Evolutionary conservation across 2,888 invertebrate species (phyloP).

Genomic region (Augochlorella aurata): DNA sequence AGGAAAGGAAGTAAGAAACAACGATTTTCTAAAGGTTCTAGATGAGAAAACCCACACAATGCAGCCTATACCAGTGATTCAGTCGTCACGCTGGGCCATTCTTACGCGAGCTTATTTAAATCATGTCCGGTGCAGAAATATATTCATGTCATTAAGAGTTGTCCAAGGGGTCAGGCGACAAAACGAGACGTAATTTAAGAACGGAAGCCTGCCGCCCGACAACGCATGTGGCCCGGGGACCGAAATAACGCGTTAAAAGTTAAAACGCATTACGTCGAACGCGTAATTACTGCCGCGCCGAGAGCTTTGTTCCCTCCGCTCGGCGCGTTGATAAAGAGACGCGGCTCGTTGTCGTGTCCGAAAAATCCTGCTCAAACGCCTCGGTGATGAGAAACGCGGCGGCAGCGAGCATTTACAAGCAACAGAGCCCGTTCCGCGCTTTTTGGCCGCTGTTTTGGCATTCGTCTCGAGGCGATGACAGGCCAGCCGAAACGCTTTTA

Average conservation of each 20-base stretch:
- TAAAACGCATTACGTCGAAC: conserved; percentile 42
- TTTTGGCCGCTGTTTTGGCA: conserved; percentile 30
- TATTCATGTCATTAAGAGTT: not conserved
- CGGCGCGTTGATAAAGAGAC: conserved; percentile 1
- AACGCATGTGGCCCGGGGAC: conserved; percentile 11
- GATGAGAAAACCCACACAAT: not conserved
- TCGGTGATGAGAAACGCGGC: not conserved
- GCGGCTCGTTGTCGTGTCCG: not conserved
- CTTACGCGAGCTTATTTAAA: conserved; percentile 12
- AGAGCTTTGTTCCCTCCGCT: conserved; percentile 26
- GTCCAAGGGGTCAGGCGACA: not conserved
- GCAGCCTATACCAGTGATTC: not conserved
- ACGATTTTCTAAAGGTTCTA: no score
- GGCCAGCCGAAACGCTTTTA: conserved; percentile 49
- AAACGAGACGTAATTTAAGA: conserved; percentile 35
- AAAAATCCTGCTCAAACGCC: conserved; percentile 24
- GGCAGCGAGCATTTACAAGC: not conserved
- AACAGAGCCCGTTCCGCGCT: not conserved
- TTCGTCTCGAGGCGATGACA: conserved; percentile 32
- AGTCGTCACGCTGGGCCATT: not conserved
- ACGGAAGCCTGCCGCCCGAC: conserved; percentile 13
- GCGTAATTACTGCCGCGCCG: conserved; percentile 34
- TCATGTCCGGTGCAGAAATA: not conserved
- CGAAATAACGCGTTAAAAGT: conserved; percentile 34
- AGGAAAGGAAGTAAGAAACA: no score